These are phyloP conservation scores for Eucera pruinosa DNA, from an alignment of 2,888 invertebrate species.

Conservation along the genomic window DNA sequence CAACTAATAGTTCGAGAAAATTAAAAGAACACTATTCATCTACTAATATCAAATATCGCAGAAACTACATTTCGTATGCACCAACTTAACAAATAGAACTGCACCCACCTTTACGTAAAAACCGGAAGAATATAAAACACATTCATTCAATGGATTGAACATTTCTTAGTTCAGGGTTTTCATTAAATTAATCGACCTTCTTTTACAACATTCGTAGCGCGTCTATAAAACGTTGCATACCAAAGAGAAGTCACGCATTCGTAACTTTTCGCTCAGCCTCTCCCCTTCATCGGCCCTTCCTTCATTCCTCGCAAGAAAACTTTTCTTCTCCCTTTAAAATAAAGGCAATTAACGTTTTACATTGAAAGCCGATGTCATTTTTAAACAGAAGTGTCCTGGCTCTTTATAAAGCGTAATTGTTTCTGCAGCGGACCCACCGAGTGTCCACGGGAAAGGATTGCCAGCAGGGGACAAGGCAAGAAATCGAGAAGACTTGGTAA, in stretches of 20 bases:
- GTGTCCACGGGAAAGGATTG: slow-evolving; percentile 14
- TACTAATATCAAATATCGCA: no score
- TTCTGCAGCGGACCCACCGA: neutral
- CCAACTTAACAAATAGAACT: no score
- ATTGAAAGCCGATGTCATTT: slow-evolving; percentile 32
- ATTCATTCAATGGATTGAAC: neutral
- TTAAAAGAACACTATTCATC: no score
- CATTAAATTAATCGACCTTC: slow-evolving; percentile 26
- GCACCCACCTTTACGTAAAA: no score
- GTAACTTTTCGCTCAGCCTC: slow-evolving; percentile 19
- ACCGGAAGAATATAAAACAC: no score
- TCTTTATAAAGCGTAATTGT: slow-evolving; percentile 31
- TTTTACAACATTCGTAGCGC: slow-evolving; percentile 1
- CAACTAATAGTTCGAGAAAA: no score
- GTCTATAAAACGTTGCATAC: neutral
- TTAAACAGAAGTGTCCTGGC: slow-evolving; percentile 18
- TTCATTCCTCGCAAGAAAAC: slow-evolving; percentile 2
- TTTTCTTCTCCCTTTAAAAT: slow-evolving; percentile 5
- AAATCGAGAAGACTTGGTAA: slow-evolving; percentile 11
- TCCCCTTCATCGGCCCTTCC: neutral
- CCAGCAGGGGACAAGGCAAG: neutral
- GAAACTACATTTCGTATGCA: no score
- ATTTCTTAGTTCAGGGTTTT: neutral
- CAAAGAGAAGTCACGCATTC: slow-evolving; percentile 11
- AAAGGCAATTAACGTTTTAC: slow-evolving; percentile 53